Evolutionary conservation across 2,797 vertebrate genomes (phyloP).

Genomic region (Phoxinus dragarum): DNA sequence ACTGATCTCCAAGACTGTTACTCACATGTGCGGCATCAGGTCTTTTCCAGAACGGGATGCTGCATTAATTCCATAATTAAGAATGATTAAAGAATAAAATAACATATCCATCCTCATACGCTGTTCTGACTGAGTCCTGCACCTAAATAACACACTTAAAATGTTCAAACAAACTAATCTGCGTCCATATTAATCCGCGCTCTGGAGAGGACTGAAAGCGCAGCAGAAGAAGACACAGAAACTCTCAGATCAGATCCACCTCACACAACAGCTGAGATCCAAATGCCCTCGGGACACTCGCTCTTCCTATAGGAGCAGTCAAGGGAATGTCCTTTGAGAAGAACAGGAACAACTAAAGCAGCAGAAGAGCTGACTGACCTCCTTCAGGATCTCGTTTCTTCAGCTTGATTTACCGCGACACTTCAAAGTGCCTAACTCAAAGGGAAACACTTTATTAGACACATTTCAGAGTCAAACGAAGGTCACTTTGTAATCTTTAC

Average conservation of each 20-base stretch:
- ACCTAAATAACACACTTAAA: neutral
- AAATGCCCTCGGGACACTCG: constrained; percentile 1
- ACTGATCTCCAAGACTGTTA: constrained; percentile 50
- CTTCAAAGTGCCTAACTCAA: neutral
- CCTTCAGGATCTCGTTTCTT: constrained; percentile 1
- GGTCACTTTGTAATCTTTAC: constrained; percentile 1
- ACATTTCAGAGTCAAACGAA: constrained; percentile 8
- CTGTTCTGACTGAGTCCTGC: constrained; percentile 38
- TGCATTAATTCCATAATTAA: constrained; percentile 67
- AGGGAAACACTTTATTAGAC: neutral
- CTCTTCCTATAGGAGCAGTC: constrained; percentile 22
- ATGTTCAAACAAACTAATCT: neutral
- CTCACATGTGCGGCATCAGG: constrained; percentile 82
- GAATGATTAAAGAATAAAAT: constrained; percentile 65
- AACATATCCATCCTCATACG: constrained; percentile 67
- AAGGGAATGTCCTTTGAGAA: constrained; percentile 15
- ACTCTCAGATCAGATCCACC: neutral
- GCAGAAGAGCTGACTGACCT: neutral
- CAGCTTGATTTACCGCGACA: constrained; percentile 11
- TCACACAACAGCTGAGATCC: constrained; percentile 23
- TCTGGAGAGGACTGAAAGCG: neutral
- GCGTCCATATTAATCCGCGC: constrained; percentile 31
- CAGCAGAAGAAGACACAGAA: neutral
- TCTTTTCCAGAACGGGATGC: constrained; percentile 68
- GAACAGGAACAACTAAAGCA: neutral